Evolutionary conservation across 2,797 vertebrate species (phyloP).

Genomic region (Pseudochirops corinnae): DNA sequence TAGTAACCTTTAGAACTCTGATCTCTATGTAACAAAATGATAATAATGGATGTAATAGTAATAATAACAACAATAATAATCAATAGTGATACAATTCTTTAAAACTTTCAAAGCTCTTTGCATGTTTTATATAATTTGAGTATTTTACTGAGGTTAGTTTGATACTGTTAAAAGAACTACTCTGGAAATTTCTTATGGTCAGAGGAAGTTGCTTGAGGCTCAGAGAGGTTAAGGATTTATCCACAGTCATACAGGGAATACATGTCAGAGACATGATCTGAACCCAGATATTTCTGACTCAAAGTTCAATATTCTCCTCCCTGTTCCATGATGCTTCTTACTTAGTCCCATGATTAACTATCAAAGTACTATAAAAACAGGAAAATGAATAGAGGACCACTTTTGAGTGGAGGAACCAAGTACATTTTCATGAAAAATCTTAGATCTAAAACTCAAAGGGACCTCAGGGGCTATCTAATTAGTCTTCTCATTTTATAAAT

Average conservation of each 20-base stretch:
- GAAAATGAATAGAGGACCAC: not conserved
- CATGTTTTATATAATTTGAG: not conserved
- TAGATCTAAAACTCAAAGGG: not conserved
- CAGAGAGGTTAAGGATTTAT: not conserved
- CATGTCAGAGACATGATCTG: not conserved
- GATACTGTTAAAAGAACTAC: not conserved
- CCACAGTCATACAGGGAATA: not conserved
- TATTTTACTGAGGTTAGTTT: not conserved
- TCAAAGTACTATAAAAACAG: not conserved
- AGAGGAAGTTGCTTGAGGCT: not conserved
- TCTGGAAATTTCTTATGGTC: not conserved
- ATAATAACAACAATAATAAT: not conserved
- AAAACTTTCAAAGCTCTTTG: not conserved
- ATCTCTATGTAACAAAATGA: not conserved
- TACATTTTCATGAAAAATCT: not conserved
- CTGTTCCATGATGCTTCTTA: not conserved
- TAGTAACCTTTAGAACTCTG: not conserved
- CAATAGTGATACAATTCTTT: not conserved
- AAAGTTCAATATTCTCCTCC: not conserved
- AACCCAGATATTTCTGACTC: not conserved
- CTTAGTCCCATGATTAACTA: not conserved
- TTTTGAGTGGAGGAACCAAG: not conserved
- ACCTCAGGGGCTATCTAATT: not conserved
- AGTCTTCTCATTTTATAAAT: not conserved
- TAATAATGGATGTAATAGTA: not conserved